Evolutionary conservation across 2,113 vertebrate species (phyloP).

Genomic region (Xenotilapia leptura): DNA sequence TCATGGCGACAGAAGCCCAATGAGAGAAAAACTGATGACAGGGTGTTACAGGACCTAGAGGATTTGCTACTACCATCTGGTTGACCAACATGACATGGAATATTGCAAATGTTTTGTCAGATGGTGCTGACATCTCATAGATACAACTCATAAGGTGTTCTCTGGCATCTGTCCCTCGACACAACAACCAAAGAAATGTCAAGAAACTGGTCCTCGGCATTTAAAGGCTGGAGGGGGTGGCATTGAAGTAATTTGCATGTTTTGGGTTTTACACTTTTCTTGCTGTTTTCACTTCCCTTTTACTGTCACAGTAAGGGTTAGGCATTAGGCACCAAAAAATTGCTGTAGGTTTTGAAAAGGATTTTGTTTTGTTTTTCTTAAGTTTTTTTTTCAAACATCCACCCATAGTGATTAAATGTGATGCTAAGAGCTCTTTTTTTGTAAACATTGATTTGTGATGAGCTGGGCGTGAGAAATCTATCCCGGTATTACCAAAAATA

Average conservation of each 20-base stretch:
- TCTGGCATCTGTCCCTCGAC: neutral
- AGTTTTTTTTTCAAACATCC: neutral
- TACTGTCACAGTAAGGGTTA: neutral
- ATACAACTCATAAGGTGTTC: neutral
- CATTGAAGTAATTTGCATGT: neutral
- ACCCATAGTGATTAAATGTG: neutral
- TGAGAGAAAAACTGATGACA: neutral
- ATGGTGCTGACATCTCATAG: neutral
- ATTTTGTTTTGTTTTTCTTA: neutral
- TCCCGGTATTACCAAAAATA: neutral
- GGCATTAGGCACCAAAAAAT: neutral
- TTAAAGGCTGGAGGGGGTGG: accelerated
- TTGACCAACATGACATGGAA: neutral
- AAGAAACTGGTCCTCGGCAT: neutral
- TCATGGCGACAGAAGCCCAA: neutral
- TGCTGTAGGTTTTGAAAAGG: neutral
- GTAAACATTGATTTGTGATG: neutral
- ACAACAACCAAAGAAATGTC: neutral
- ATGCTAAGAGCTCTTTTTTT: neutral
- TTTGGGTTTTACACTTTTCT: neutral
- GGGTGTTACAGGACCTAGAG: neutral
- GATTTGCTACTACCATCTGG: neutral
- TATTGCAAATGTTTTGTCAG: neutral
- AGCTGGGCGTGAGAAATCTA: neutral
- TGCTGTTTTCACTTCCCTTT: neutral